phyloP scores from a whole-genome alignment of 2,113 vertebrate genomes.

The Herpailurus yagouaroundi region DNA sequence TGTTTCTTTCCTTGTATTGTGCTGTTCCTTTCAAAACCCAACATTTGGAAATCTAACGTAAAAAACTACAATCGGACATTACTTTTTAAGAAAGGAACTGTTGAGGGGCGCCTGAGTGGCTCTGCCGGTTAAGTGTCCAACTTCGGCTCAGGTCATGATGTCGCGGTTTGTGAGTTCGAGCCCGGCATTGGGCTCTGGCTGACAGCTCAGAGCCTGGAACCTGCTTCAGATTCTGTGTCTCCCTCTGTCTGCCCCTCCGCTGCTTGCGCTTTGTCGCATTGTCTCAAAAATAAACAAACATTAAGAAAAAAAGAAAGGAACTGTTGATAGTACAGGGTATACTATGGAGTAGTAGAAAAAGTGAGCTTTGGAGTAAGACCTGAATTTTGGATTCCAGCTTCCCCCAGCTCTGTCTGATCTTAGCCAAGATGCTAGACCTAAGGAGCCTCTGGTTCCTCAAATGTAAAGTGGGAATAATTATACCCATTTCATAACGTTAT shows the following conservation, averaged over 20 bases:
- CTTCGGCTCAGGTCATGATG: too few species aligned
- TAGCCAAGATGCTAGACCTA: neutral
- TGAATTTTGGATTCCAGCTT: neutral
- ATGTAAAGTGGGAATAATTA: neutral
- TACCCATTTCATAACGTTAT: neutral
- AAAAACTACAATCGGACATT: neutral
- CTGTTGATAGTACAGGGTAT: neutral
- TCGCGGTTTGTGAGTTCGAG: too few species aligned
- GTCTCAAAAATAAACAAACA: too few species aligned
- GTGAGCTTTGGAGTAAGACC: neutral
- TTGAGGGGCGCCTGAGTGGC: neutral
- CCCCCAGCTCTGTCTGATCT: neutral
- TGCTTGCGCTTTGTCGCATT: too few species aligned
- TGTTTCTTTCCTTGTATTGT: neutral
- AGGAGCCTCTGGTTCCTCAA: neutral
- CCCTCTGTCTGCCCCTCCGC: too few species aligned
- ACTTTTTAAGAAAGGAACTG: neutral
- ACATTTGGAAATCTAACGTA: slow-evolving; percentile 4
- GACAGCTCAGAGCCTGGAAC: too few species aligned
- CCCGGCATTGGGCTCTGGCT: too few species aligned
- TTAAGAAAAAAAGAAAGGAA: neutral
- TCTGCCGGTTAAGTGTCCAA: too few species aligned
- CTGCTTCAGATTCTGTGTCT: too few species aligned
- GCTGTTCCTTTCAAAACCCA: neutral
- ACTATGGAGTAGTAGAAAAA: neutral